A percentile compares a stretch with the other conserved stretches of the same genome.
phyloP scores from a whole-genome alignment of 2,113 vertebrate species.

The Rhinogobius similis region DNA sequence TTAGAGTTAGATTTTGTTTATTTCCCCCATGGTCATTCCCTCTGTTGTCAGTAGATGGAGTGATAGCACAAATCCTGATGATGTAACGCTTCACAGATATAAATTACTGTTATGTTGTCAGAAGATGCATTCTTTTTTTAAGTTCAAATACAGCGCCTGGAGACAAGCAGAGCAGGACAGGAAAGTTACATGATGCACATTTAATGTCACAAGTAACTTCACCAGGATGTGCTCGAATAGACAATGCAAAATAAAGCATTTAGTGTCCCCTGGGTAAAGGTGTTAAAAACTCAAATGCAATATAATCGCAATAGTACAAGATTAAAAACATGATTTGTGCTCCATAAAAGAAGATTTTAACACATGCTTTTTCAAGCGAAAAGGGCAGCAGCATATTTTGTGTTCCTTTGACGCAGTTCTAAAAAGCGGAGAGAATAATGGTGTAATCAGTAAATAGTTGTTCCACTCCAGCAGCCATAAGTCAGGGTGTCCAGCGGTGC shows the following conservation, averaged over 20 bases:
- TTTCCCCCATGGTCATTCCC: no score
- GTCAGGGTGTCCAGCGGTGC: slow-evolving; percentile 12
- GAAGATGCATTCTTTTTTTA: no score
- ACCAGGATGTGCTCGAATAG: no score
- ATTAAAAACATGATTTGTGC: not conserved
- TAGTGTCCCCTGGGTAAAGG: no score
- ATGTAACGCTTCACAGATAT: not conserved
- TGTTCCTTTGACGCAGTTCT: not conserved
- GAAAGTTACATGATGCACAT: not conserved
- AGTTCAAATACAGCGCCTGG: no score
- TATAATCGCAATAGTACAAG: not conserved
- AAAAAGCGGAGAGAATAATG: not conserved
- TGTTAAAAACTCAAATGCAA: not conserved
- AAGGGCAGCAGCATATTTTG: not conserved
- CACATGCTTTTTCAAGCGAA: not conserved
- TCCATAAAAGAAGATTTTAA: not conserved
- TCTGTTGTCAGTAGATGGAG: no score
- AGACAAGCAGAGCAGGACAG: not conserved
- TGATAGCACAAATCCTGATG: no score
- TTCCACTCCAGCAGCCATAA: slow-evolving; percentile 2
- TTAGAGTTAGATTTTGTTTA: no score
- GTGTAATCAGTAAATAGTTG: not conserved
- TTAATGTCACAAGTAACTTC: not conserved
- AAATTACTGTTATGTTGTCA: no score
- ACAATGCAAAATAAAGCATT: no score